Conservation (phyloP, 2,797 vertebrate genomes). For the Tokudaia tokunoshimensis region DNA sequence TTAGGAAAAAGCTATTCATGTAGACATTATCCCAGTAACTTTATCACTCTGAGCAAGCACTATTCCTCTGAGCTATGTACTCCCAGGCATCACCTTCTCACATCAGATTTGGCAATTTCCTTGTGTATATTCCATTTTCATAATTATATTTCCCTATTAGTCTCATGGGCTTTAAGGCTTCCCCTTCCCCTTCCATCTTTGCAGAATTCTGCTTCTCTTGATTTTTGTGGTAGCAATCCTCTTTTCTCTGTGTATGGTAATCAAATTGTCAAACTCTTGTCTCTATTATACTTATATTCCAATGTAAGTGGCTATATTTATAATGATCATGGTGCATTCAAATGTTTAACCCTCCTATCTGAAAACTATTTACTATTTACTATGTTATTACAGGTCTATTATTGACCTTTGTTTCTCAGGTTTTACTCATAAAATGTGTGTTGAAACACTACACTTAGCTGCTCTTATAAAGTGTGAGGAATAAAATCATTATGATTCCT, state of each 20-base stretch:
- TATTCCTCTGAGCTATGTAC: background rate
- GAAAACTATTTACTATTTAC: background rate
- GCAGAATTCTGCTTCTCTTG: background rate
- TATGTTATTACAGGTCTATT: background rate
- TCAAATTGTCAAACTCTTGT: background rate
- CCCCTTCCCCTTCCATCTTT: background rate
- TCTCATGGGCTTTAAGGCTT: background rate
- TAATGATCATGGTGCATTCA: background rate
- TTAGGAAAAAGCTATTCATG: background rate
- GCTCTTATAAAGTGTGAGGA: background rate
- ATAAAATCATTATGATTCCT: conserved; percentile 4
- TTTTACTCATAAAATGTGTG: background rate
- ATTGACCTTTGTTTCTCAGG: background rate
- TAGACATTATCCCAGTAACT: background rate
- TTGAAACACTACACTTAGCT: background rate
- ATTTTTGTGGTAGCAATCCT: background rate
- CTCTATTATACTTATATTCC: background rate
- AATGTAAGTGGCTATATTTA: background rate
- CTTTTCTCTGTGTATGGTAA: background rate
- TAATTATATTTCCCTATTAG: background rate
- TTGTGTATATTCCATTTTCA: too few relatives aligned
- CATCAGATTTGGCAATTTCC: background rate
- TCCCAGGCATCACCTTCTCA: background rate
- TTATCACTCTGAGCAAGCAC: background rate
- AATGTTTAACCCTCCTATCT: background rate